phyloP scores from a whole-genome alignment of 2,113 vertebrate genomes.

The Propithecus coquereli region DNA sequence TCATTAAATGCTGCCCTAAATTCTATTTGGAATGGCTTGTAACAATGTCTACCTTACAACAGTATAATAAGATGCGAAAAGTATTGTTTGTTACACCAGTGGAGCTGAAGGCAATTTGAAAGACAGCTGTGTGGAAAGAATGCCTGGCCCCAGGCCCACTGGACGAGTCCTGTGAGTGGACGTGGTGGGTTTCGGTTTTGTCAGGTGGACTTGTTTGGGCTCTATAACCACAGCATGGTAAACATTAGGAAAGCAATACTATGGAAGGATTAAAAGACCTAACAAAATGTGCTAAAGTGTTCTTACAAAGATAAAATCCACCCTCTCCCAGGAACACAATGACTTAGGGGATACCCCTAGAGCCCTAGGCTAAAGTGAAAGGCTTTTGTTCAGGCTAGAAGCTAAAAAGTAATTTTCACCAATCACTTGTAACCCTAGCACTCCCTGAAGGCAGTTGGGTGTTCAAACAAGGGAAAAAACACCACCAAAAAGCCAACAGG shows the following conservation, averaged over 20 bases:
- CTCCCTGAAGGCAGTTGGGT: not conserved
- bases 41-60: not conserved
- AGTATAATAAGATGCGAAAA: not conserved
- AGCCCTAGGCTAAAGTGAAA: not conserved
- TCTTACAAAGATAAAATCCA: not conserved
- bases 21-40: not conserved
- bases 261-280: not conserved
- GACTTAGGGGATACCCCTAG: not conserved
- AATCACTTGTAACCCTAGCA: not conserved
- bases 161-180: not conserved
- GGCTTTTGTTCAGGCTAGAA: not conserved
- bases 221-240: not conserved
- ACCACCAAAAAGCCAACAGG: not conserved
- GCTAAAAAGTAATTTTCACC: not conserved
- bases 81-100: not conserved
- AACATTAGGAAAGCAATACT: not conserved
- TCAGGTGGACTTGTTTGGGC: not conserved
- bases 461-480: not conserved
- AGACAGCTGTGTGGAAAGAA: not conserved
- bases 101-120: not conserved
- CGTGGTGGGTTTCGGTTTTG: not conserved
- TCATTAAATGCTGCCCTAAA: not conserved
- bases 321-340: not conserved
- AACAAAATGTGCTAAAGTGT: not conserved
- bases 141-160: not conserved